Conservation (phyloP, 1,140 invertebrate species). For the Diabrotica undecimpunctata region DNA sequence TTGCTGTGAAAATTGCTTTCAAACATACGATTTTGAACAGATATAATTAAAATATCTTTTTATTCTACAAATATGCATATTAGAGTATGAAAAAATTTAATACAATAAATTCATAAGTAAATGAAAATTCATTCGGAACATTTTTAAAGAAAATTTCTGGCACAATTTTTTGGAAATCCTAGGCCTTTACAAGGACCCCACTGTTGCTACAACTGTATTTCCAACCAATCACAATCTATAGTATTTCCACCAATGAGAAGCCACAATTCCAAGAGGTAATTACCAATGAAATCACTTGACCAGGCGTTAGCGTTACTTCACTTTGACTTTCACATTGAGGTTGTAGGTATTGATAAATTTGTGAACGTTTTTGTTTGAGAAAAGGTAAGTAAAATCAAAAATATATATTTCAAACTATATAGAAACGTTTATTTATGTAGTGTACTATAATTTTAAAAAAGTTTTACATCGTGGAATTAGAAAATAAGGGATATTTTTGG, state of each 20-base stretch:
- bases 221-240: background rate
- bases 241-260: slow-evolving; percentile 6
- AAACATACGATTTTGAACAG: too few species aligned
- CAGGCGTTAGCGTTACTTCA: background rate
- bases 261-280: background rate
- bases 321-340: background rate
- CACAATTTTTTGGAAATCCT: too few species aligned
- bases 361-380: background rate
- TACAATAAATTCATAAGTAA: too few species aligned
- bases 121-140: too few species aligned
- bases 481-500: too few species aligned
- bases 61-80: too few species aligned
- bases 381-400: slow-evolving; percentile 1
- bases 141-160: too few species aligned
- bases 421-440: background rate
- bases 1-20: too few species aligned
- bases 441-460: background rate
- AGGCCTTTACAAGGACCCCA: too few species aligned
- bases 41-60: too few species aligned
- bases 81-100: too few species aligned
- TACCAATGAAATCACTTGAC: slow-evolving; percentile 4
- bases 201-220: background rate
- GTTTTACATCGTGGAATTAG: too few species aligned
- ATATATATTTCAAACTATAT: background rate
- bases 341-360: background rate